A percentile compares a stretch with the other conserved stretches of the same genome.
Evolutionary conservation across 2,888 invertebrate genomes (phyloP).

Genomic region (Harmothoe impar): DNA sequence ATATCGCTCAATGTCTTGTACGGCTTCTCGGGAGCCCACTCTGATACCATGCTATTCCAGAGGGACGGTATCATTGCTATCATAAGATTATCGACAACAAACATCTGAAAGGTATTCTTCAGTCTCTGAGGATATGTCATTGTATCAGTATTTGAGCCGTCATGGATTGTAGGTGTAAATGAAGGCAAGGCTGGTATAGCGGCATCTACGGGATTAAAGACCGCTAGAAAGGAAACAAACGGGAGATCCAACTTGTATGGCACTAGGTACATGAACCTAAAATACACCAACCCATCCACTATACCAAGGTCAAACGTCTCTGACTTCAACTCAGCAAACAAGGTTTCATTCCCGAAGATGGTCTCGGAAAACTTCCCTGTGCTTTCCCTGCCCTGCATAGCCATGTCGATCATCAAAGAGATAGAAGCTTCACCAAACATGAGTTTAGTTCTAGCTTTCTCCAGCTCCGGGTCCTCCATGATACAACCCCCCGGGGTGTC

Average conservation of each 20-base stretch:
- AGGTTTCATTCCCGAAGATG: neutral
- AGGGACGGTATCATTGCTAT: neutral
- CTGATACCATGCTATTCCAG: neutral
- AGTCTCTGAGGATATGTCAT: neutral
- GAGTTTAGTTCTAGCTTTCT: neutral
- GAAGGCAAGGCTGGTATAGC: neutral
- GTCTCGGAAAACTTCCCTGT: neutral
- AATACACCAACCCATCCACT: neutral
- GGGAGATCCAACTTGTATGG: conserved; percentile 30
- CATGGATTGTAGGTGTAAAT: neutral
- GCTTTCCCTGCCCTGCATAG: neutral
- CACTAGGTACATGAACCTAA: neutral
- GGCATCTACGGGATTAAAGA: neutral
- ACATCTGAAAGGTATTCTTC: neutral
- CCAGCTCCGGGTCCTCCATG: neutral
- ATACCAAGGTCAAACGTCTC: neutral
- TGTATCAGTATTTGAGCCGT: neutral
- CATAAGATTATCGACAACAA: neutral
- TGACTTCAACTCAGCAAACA: neutral
- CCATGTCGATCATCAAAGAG: neutral
- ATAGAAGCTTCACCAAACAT: neutral
- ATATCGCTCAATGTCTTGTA: neutral
- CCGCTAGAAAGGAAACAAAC: neutral
- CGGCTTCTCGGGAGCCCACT: neutral
- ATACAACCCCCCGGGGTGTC: neutral